These are phyloP conservation scores for Leptodactylus fallax DNA, from an alignment of 2,797 vertebrate species.

Conservation along the genomic window DNA sequence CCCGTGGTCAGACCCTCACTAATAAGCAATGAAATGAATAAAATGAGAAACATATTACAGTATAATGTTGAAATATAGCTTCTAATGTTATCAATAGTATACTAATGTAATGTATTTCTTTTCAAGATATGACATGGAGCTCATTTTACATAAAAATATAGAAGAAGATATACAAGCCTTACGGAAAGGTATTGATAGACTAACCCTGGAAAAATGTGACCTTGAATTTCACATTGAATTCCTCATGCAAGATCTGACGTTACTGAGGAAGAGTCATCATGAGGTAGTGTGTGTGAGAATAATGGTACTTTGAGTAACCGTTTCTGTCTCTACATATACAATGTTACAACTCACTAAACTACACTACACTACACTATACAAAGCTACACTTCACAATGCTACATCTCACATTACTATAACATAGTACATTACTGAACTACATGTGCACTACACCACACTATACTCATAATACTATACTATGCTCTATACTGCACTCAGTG, in stretches of 20 bases:
- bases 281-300: conserved; percentile 72
- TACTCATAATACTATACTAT: too few species aligned
- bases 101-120: background rate
- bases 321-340: background rate
- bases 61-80: background rate
- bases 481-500: too few species aligned
- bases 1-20: too few species aligned
- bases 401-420: background rate
- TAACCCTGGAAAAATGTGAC: conserved; percentile 71
- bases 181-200: conserved; percentile 67
- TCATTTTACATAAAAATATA: conserved; percentile 62
- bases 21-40: too few species aligned
- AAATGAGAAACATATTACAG: too few species aligned
- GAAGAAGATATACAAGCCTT: conserved; percentile 74
- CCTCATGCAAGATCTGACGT: conserved; percentile 74
- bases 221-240: conserved; percentile 72
- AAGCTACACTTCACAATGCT: background rate
- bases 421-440: too few species aligned
- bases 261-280: conserved; percentile 73
- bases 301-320: background rate
- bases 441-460: background rate
- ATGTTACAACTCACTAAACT: background rate
- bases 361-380: background rate
- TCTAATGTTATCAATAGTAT: background rate
- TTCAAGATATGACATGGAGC: conserved; percentile 77